Percentiles rank a stretch among this genome's conserved stretches.
These are phyloP conservation scores for Coregonus sp. DNA, from an alignment of 2,797 vertebrate species.

Conservation along the genomic window DNA sequence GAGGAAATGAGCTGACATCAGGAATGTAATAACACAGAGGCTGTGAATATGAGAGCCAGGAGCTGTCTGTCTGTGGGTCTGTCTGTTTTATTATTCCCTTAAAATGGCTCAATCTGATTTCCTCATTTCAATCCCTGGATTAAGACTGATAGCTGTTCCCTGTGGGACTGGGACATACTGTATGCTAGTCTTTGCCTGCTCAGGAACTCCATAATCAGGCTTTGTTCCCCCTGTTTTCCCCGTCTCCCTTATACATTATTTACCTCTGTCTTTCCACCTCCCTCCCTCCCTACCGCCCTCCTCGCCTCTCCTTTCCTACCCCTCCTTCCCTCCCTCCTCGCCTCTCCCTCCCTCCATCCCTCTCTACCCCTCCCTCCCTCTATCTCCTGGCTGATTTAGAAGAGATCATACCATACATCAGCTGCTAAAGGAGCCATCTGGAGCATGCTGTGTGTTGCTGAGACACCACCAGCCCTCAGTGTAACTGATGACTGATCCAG, in stretches of 20 bases:
- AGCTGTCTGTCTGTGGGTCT: constrained; percentile 12
- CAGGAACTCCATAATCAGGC: background rate
- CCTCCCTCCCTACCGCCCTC: constrained; percentile 7
- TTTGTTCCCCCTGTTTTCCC: background rate
- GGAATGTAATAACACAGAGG: constrained; percentile 49
- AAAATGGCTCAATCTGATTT: background rate
- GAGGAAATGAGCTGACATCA: constrained; percentile 61
- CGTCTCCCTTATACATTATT: constrained; percentile 19
- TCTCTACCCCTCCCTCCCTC: background rate
- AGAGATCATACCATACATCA: constrained; percentile 48
- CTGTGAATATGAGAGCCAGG: constrained; percentile 33
- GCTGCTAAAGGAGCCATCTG: constrained; percentile 44
- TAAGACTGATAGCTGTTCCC: constrained; percentile 4
- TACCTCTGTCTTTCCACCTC: constrained; percentile 12
- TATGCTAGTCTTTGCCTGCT: background rate
- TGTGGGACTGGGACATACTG: background rate
- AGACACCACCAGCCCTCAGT: background rate
- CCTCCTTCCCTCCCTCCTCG: constrained; percentile 8
- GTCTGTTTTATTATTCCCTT: background rate
- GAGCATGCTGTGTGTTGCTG: constrained; percentile 4
- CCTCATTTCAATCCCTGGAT: constrained; percentile 17
- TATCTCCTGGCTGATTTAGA: constrained; percentile 45
- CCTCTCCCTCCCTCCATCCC: background rate
- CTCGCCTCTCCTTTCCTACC: background rate
- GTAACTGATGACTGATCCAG: constrained; percentile 34